Evolutionary conservation across 1,140 invertebrate genomes (phyloP), one percentile per base, ranked within the genome.

Genomic region (Amyelois transitella): DNA sequence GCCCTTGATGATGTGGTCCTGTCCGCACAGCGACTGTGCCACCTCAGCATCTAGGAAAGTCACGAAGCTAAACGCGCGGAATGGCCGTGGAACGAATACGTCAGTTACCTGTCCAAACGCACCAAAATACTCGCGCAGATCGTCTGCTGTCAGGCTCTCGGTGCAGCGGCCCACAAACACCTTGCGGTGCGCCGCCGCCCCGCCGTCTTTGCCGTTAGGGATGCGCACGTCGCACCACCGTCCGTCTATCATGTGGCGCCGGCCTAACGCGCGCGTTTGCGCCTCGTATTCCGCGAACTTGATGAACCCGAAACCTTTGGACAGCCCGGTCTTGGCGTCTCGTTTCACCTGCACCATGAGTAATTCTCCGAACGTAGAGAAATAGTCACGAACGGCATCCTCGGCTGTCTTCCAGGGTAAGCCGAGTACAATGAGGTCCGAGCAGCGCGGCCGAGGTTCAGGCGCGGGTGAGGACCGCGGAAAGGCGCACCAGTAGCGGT

Each of bases 1-100:
- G 48, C 91, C 96, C 86, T 98, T 98, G 54, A 99, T 96, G 61
- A 99, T 98, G 84, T 99, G 97, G 89, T 99, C 97, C 87, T 99
- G 97, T 0, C 97, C 97, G 84, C 97, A 99, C 1, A 98, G 89
- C 24, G 94, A 94, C 83, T 97, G 96, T 5, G 97, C 97, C 32
- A 98, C 94, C 81, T 98, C 96, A 6, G 96, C 96, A 86, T 98
- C 97, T 60, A 97, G 88, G 88, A 98, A 98, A 32, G 96, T 98
- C 18, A 99, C 96, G 89, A 98, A 98, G 66, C 96, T 96, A 84
- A 98, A 98, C 43, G 96, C 96, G 58, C 97, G 91, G 88, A 98
- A 98, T 48, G 96, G 96, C 88, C 94, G 96, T 20, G 97, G 97
- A 71, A 98, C 97, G 85, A 98, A 98, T 43, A 98, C 96, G 89